These are phyloP conservation scores for Troides oblongomaculatus DNA, from an alignment of 2,888 invertebrate species.

Conservation along the genomic window DNA sequence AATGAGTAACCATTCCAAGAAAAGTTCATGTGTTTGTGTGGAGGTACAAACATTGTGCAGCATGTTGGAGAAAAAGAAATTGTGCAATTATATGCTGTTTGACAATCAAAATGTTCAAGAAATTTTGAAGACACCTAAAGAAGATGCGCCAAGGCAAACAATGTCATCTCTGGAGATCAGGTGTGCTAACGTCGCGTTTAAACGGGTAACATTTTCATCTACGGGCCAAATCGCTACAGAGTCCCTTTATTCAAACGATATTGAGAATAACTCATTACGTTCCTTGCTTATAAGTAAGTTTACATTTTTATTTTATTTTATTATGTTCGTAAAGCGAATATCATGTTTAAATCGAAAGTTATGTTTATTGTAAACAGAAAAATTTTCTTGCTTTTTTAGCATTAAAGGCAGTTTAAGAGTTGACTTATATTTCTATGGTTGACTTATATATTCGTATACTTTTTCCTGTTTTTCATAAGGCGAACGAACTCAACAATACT, in stretches of 20 bases:
- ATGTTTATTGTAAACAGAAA: too few relatives aligned
- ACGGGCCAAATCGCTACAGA: constrained; percentile 37
- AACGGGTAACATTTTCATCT: constrained; percentile 49
- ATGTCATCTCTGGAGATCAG: constrained; percentile 55
- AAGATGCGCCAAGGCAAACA: constrained; percentile 36
- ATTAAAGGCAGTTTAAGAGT: too few relatives aligned
- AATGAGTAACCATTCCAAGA: background rate
- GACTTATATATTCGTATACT: too few relatives aligned
- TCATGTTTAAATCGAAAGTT: too few relatives aligned
- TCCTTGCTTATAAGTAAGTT: constrained; percentile 61
- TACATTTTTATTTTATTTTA: background rate
- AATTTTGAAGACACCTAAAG: constrained; percentile 8
- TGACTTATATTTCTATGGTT: too few relatives aligned
- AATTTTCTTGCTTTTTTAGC: too few relatives aligned
- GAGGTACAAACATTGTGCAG: constrained; percentile 21
- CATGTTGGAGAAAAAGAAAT: constrained; percentile 12
- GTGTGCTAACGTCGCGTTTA: constrained; percentile 46
- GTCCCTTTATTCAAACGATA: constrained; percentile 31
- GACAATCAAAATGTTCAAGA: constrained; percentile 17
- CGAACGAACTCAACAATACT: too few relatives aligned
- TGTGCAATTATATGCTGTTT: constrained; percentile 13
- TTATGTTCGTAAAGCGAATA: too few relatives aligned
- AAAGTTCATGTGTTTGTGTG: constrained; percentile 13
- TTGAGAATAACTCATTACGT: constrained; percentile 45
- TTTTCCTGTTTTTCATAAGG: too few relatives aligned